Percentiles rank a stretch among this genome's conserved stretches.
Evolutionary conservation across 2,113 vertebrate species (phyloP).

Genomic region (Colinus virginianus): DNA sequence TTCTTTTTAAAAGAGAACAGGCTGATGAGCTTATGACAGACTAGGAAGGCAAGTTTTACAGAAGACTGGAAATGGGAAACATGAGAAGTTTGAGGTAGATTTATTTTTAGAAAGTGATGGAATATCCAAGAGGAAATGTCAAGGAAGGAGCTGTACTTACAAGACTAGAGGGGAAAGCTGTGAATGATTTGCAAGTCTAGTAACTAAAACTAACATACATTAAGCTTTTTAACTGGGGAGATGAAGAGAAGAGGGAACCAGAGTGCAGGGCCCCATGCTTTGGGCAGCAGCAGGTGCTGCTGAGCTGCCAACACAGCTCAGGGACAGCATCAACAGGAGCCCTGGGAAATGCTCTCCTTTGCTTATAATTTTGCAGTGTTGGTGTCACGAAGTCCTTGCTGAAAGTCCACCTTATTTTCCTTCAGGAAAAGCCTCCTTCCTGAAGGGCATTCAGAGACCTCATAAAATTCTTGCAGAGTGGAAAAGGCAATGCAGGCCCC

Average conservation of each 20-base stretch:
- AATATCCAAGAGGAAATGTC: conserved; percentile 30
- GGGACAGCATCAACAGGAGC: background rate
- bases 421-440: background rate
- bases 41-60: background rate
- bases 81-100: background rate
- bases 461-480: background rate
- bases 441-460: background rate
- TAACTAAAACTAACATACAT: background rate
- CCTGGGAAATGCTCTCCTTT: background rate
- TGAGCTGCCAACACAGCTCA: background rate
- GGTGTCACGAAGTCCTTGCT: background rate
- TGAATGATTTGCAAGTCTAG: conserved; percentile 13
- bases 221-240: conserved; percentile 1
- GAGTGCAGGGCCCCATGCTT: background rate
- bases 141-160: background rate
- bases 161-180: background rate
- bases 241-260: background rate
- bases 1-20: background rate
- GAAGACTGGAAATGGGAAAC: background rate
- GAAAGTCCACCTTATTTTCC: background rate
- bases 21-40: background rate
- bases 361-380: background rate
- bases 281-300: background rate
- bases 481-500: background rate
- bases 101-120: conserved; percentile 23